Conservation (phyloP, 2,113 vertebrate species). For the Gymnarchus niloticus region DNA sequence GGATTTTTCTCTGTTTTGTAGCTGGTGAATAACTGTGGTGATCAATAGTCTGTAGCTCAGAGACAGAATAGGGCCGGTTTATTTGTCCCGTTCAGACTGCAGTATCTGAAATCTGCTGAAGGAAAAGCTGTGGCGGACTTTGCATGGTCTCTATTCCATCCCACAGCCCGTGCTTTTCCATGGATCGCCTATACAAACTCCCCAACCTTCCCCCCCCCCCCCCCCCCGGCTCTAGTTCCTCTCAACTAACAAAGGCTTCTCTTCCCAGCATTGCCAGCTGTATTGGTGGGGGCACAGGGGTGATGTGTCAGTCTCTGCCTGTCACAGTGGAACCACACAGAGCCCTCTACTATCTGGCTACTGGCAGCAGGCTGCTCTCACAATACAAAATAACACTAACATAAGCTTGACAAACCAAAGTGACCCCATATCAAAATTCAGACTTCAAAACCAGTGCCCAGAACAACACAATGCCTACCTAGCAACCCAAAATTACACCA, state of each 20-base stretch:
- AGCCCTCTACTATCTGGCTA: not conserved
- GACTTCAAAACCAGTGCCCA: not conserved
- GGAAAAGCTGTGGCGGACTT: not conserved
- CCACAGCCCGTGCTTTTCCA: not conserved
- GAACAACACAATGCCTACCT: not conserved
- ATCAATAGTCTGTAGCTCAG: not conserved
- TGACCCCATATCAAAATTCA: not conserved
- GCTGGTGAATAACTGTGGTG: not conserved
- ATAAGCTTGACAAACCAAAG: not conserved
- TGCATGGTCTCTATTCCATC: not conserved
- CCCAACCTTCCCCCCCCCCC: not conserved
- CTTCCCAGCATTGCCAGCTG: constrained; percentile 16
- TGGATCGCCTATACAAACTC: not conserved
- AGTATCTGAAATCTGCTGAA: not conserved
- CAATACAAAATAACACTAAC: not conserved
- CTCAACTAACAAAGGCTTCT: constrained; percentile 15
- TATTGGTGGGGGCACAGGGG: constrained; percentile 2
- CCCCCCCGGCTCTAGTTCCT: not conserved
- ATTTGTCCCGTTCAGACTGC: not conserved
- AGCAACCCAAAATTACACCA: not conserved
- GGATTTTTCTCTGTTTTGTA: not conserved
- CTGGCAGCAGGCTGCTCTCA: not conserved
- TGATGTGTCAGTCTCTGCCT: constrained; percentile 18
- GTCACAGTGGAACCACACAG: not conserved
- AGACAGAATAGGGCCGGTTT: not conserved